A percentile compares a stretch with the other conserved stretches of the same genome.
phyloP scores from a whole-genome alignment of 2,888 invertebrate species.

The Eupithecia vulgata region DNA sequence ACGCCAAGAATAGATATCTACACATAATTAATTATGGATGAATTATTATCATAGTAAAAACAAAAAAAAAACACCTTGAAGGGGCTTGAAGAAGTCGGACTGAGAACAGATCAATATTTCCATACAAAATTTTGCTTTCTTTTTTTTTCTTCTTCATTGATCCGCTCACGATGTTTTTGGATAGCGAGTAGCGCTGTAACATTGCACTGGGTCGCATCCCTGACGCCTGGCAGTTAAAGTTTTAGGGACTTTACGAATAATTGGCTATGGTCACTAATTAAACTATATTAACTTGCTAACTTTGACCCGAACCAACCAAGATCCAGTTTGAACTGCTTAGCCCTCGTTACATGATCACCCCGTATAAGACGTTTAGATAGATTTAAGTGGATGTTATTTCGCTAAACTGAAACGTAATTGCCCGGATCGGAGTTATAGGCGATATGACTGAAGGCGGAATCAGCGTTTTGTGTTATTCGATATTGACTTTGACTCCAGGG shows the following conservation, averaged over 20 bases:
- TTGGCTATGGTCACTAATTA: neutral
- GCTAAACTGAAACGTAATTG: conserved; percentile 38
- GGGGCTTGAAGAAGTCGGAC: too few species aligned
- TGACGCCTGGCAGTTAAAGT: neutral
- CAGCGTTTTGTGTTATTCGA: conserved; percentile 22
- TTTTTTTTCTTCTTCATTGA: neutral
- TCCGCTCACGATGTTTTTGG: neutral
- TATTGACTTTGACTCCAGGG: conserved; percentile 18
- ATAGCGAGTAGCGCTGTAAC: neutral
- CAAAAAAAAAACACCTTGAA: neutral
- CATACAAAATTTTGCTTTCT: neutral
- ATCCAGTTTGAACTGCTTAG: neutral
- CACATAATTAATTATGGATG: too few species aligned
- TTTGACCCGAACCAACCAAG: neutral
- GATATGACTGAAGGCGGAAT: conserved; percentile 30
- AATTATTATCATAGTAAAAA: too few species aligned
- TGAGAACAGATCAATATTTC: neutral
- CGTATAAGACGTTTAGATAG: conserved; percentile 57
- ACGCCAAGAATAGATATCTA: neutral
- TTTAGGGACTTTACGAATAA: neutral
- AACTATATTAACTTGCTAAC: neutral
- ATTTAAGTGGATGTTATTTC: conserved; percentile 60
- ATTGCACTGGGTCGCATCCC: neutral
- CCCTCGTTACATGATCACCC: conserved; percentile 11
- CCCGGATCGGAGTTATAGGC: conserved; percentile 27